Evolutionary conservation across 2,888 invertebrate species (phyloP), one percentile per base, ranked within the genome.

Genomic region (Tiliacea aurago): DNA sequence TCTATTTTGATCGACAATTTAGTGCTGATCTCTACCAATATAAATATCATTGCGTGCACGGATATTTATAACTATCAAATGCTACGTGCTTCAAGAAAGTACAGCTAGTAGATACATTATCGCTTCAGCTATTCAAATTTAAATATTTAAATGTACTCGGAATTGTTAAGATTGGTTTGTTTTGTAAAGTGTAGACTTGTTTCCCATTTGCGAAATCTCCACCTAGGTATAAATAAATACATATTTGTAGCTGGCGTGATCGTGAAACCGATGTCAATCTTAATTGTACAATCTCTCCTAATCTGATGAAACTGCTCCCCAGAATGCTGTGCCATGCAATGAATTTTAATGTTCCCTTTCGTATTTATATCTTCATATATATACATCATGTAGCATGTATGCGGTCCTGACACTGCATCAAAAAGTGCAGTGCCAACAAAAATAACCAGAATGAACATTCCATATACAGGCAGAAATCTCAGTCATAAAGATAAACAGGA

Each of bases 401-500:
- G 45, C 61, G 56, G 10, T 53, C 70, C 68, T 59, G 78, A 67
- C 45, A 56, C 28, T 62, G 71, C 62, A 78, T 77, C 67, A 73
- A 73, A 78, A 82, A 61, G 20, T 75, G 66, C 61, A 78, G 47
- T 37, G 61, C 59, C 41, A 65, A 75, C 70, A 63, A 81, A 73
- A 73, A 71, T 58, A 76, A 63, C 66, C 66, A 72, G 59, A 80
- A 65, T 70, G 61, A 63, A 70, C 65, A 78, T 58, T 67, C 73
- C 80, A 67, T 78, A 55, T 65, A 84, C 41, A 70, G 73, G 73
- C 75, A 78, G 70, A 74, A 83, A 82, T 84, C 81, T 83, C 70
- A 74, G 73, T 79, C 74, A 71, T 89, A 85, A 89, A 90, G 89
- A 90, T 89, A 79, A 84, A 87, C 73, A 84, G 80, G 76, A 73